Conservation (phyloP, 30 jellyfish, hydroid and myxozoan species). For the Rhopilema esculentum region DNA sequence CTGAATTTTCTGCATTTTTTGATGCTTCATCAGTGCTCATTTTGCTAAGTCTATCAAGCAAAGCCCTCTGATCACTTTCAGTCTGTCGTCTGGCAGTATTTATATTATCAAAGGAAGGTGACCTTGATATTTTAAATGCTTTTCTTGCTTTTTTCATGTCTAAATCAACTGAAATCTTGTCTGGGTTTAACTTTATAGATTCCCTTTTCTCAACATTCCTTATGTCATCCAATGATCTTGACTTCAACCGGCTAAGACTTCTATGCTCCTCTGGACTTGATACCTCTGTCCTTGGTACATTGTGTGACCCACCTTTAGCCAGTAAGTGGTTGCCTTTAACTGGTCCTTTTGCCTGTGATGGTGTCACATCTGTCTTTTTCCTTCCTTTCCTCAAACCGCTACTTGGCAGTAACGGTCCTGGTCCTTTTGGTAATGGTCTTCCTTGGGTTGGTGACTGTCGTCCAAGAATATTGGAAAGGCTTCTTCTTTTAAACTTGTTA, state of each 20-base stretch:
- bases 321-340: conserved; percentile 56
- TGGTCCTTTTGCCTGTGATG: conserved; percentile 52
- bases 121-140: conserved; percentile 57
- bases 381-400: background rate
- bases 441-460: conserved; percentile 12
- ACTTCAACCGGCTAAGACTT: conserved; percentile 45
- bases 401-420: conserved; percentile 72
- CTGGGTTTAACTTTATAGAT: conserved; percentile 14
- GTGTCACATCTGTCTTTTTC: conserved; percentile 23
- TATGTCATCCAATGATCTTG: conserved; percentile 65
- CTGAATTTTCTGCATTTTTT: background rate
- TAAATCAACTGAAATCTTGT: conserved; percentile 8
- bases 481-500: conserved; percentile 5
- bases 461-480: background rate
- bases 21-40: conserved; percentile 35
- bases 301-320: background rate
- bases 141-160: conserved; percentile 62
- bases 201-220: conserved; percentile 12
- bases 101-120: conserved; percentile 79
- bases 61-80: conserved; percentile 41
- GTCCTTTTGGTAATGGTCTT: conserved; percentile 81
- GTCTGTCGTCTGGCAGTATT: background rate
- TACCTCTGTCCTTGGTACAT: background rate
- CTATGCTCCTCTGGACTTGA: background rate
- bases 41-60: conserved; percentile 62